Evolutionary conservation across 2,797 vertebrate species (phyloP).

Genomic region (Brachymystax lenok): DNA sequence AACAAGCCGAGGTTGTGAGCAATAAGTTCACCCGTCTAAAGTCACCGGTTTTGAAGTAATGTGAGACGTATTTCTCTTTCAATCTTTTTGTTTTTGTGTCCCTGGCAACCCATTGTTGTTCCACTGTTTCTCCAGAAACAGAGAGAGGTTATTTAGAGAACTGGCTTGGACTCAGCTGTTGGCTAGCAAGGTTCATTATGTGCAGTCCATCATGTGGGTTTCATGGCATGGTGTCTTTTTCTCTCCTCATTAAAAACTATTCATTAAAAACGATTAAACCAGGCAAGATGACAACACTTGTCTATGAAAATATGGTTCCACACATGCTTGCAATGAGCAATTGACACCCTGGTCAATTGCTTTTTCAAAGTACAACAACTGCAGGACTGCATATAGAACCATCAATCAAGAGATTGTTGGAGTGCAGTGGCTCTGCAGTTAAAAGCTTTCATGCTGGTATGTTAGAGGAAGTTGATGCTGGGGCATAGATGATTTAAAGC

Average conservation of each 20-base stretch:
- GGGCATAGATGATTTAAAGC: not conserved
- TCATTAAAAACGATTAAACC: not conserved
- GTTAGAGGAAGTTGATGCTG: not conserved
- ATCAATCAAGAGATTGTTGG: not conserved
- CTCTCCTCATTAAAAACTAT: not conserved
- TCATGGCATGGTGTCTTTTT: not conserved
- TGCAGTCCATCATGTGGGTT: not conserved
- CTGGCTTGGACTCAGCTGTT: not conserved
- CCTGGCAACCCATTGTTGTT: not conserved
- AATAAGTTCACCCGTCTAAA: constrained; percentile 6
- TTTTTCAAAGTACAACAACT: not conserved
- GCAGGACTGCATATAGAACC: not conserved
- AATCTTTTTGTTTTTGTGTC: not conserved
- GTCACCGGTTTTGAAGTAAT: constrained; percentile 8
- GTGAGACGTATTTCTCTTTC: not conserved
- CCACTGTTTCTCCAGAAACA: not conserved
- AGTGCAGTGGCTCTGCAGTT: not conserved
- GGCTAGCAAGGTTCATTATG: constrained; percentile 1
- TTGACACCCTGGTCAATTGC: not conserved
- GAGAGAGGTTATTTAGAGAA: not conserved
- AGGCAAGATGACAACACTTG: not conserved
- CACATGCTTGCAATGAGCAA: not conserved
- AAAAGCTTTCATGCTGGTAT: not conserved
- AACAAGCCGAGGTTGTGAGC: constrained; percentile 20
- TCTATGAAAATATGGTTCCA: not conserved